Base-by-base conservation (phyloP, 2,888 invertebrate species). In the Euzetes globulus region DNA sequence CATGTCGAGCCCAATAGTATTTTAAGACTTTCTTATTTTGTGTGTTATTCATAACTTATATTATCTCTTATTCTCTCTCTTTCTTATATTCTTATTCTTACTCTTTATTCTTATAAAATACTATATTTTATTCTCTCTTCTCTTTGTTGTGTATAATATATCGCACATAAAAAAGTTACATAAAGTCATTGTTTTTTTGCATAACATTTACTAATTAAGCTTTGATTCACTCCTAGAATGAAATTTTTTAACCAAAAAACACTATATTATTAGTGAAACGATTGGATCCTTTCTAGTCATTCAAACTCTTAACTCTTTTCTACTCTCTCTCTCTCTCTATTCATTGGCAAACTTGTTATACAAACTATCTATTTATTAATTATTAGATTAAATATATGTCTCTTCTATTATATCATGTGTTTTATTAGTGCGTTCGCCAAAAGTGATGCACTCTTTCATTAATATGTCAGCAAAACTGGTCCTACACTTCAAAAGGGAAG, bases 231-330 rank as follows among this genome's bases (percentile, higher is more conserved):
- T 29, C 19, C 27, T 50, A n/a, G 50, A 19, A 27, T 60, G 17
- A 60, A 60, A 60, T 3, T 33, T 33, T 27, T 52, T 52, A 52
- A 52, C 60, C 22, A 68, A 68, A 68, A 9, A 37, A 68, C 3
- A 68, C 68, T 41, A 27, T 37, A 29, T 68, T 37, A 68, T 41
- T 68, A 68, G 15, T 60, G n/a, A 41, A 33, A 65, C n/a, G 29
- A 68, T 68, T 68, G 41, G 6, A 68, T 22, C n/a, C n/a, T 63
- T 68, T 68, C 68, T 68, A 68, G 68, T 68, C 68, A 68, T 68
- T 13, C 45, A n/a, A 41, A 37, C 27, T 29, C 27, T 37, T 65
- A 65, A 17, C 17, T 58, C 25, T 27, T 13, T 60, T 29, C 27
- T 27, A 55, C 11, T 11, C 25, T 55, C 25, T 55, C 25, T 55